Base-by-base conservation (phyloP, 2,113 vertebrate genomes). In the Osmerus eperlanus region DNA sequence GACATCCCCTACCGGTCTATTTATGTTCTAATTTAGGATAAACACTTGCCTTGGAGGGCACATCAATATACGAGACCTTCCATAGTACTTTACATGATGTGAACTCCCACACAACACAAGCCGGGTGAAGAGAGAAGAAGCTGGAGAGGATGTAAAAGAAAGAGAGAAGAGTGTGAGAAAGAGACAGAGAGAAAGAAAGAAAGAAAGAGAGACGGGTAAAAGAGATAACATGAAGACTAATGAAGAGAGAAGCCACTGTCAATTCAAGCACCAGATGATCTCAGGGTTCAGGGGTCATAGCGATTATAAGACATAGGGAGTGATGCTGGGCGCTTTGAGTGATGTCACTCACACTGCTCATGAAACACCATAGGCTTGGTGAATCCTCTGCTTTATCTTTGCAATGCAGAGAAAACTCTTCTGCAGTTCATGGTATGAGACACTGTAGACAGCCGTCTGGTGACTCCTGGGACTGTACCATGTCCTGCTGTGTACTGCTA, bases 231-330 rank as follows among this genome's bases (percentile, higher is more conserved):
- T 47, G 8, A 47, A 47, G 41, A 11, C 41, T 47, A 47, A 47
- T 47, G 41, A 47, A 47, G 41, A 47, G 41, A 47, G 41, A 47
- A 47, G 41, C 41, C 41, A 47, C 41, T 47, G 41, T 47, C 9
- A 47, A 47, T 47, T 59, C 36, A 59, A 13, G 28, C 67, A 59
- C 16, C 58, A 13, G 56, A 61, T 70, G 19, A 47, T 15, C 68
- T 21, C 36, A 41, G 68, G 56, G 59, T 58, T 61, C 59, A 60
- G 60, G 19, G 56, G 68, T 70, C 58, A 52, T 70, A 14, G 32
- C 18, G 41, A 59, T 61, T 70, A 23, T 25, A 16, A 64, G 28
- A 64, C 28, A 18, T 11, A 18, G 14, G 29, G 25, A 58, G 68
- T 29, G 60, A 32, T 16, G 14, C 16, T 59, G 32, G 56, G 29